Evolutionary conservation across 2,113 vertebrate species (phyloP).

Genomic region (Notiomystis cincta): DNA sequence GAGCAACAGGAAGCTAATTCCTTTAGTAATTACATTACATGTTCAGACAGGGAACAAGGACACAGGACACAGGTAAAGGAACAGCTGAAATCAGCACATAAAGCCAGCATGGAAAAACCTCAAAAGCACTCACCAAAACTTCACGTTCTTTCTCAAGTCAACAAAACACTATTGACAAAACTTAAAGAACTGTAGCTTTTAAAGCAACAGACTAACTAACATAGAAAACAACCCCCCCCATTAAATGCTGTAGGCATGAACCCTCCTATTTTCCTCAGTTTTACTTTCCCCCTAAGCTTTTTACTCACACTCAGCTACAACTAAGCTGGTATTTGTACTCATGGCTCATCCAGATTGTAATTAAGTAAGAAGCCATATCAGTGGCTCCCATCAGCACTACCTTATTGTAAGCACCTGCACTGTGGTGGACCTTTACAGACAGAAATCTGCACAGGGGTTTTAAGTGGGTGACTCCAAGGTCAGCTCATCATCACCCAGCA

Average conservation of each 20-base stretch:
- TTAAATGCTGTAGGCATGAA: fast-evolving
- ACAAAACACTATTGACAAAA: fast-evolving
- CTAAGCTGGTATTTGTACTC: not conserved
- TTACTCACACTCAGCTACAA: fast-evolving
- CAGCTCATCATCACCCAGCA: not conserved
- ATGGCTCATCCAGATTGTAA: not conserved
- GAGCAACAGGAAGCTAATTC: not conserved
- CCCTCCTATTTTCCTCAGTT: fast-evolving
- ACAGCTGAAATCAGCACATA: not conserved
- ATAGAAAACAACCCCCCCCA: fast-evolving
- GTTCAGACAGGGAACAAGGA: not conserved
- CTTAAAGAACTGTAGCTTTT: fast-evolving
- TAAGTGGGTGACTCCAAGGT: not conserved
- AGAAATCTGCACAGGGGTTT: not conserved
- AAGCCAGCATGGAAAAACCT: not conserved
- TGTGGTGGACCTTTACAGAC: not conserved
- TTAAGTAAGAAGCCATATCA: not conserved
- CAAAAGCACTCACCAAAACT: not conserved
- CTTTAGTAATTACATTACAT: not conserved
- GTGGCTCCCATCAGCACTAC: not conserved
- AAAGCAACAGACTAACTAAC: fast-evolving
- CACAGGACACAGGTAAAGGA: fast-evolving
- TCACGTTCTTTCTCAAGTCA: not conserved
- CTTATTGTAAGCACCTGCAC: not conserved
- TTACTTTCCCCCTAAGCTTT: fast-evolving